Percentiles rank a stretch among this genome's conserved stretches.
Evolutionary conservation across 2,797 vertebrate species (phyloP).

Genomic region (Tokudaia tokunoshimensis): DNA sequence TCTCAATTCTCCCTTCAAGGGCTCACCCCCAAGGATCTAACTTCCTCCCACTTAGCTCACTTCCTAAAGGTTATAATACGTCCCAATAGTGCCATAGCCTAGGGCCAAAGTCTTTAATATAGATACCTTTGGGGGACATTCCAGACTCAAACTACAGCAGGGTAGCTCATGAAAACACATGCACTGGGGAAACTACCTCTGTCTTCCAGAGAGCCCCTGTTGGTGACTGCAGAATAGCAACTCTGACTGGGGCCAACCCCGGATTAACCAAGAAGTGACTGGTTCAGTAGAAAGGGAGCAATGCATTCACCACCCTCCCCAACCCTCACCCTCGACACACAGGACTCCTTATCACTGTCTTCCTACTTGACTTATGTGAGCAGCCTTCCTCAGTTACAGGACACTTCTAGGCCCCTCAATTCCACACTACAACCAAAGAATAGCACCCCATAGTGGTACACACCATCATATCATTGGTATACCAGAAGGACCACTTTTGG

Average conservation of each 20-base stretch:
- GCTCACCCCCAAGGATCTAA: too few relatives aligned
- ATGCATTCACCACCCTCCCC: too few relatives aligned
- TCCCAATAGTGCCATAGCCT: background rate
- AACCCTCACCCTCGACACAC: background rate
- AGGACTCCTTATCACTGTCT: background rate
- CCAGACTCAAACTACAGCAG: background rate
- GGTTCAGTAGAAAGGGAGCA: too few relatives aligned
- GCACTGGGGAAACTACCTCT: background rate
- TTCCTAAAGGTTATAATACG: background rate
- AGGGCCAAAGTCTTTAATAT: background rate
- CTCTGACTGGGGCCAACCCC: too few relatives aligned
- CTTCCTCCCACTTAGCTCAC: background rate
- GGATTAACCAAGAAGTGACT: background rate
- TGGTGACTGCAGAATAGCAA: background rate
- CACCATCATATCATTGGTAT: background rate
- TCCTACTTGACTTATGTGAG: background rate
- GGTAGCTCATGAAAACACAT: background rate
- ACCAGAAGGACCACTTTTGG: background rate
- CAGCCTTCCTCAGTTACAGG: background rate
- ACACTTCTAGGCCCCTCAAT: background rate
- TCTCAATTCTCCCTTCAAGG: background rate
- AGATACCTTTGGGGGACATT: background rate
- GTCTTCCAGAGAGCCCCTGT: background rate
- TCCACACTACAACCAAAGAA: background rate
- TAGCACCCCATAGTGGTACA: background rate